Base-by-base conservation (phyloP, 1,140 invertebrate genomes). In the Lucilia sericata region DNA sequence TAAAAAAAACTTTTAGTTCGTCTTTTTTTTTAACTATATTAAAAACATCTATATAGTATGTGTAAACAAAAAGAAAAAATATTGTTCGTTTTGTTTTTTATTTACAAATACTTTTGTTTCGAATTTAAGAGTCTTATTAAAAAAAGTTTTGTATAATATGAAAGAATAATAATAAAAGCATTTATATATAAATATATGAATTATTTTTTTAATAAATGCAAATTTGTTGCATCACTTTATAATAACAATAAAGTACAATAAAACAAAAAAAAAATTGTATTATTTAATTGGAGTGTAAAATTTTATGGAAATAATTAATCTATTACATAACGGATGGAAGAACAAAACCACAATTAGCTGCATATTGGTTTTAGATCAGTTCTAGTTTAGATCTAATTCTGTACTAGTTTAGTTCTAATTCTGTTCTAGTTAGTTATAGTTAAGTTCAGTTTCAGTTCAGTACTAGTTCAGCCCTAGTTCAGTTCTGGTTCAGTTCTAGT, bases 121-220 rank as follows among this genome's bases (percentile, higher is more conserved):
- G 19, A 70, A 70, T 70, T 70, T 70, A 70, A 70, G 65, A 70
- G 65, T 70, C 65, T 70, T 70, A 70, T 70, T 70, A 55, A 55
- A 70, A 12, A 70, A 21, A 70, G 65, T 70, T 60, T 60, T 70
- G 65, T 70, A 70, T 70, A 19, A 70, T 70, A 70, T 70, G 25
- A 70, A 70, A 70, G 8, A 19, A 70, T n/a, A n/a, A 5, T 60
- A 60, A 60, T 60, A 60, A 60, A 60, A 60, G 55, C 55, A 60
- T 60, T 60, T 60, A 60, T n/a, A 60, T 60, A 60, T 60, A 2
- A 30, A 60, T n/a, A 60, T 60, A 60, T 60, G 55, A 60, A 60
- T 70, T 70, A 70, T 70, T 70, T 70, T n/a, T 70, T 70, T 60
- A n/a, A 70, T 25, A 70, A 70, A 70, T 60, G 65, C 65, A 70